A percentile compares a stretch with the other conserved stretches of the same genome.
phyloP scores from a whole-genome alignment of 2,888 invertebrate genomes.

The Anoplius nigerrimus region DNA sequence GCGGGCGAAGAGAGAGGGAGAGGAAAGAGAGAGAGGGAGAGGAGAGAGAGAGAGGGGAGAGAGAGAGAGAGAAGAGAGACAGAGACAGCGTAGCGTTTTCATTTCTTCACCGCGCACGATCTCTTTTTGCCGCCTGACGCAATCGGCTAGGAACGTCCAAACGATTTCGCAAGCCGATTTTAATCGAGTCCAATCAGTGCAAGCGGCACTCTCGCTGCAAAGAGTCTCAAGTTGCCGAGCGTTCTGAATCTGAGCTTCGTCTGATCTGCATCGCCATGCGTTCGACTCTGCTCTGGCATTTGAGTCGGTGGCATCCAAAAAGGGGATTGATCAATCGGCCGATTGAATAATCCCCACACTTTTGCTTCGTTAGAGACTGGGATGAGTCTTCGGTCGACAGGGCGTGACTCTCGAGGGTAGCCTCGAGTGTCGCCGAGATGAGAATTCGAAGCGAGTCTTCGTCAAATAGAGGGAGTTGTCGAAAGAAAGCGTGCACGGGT shows the following conservation, averaged over 20 bases:
- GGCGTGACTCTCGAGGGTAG: conserved; percentile 11
- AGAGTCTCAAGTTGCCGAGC: no score
- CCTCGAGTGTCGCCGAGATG: conserved; percentile 21
- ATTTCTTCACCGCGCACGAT: background rate
- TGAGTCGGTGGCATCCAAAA: conserved; percentile 1
- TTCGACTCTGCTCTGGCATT: no score
- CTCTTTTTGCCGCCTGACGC: conserved; percentile 30
- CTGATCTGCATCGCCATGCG: background rate
- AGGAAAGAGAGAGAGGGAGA: no score
- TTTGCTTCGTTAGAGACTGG: conserved; percentile 43
- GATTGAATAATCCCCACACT: conserved; percentile 46
- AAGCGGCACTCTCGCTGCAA: background rate
- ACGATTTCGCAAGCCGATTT: conserved; percentile 63
- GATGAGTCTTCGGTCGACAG: conserved; percentile 6
- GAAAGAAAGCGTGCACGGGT: conserved; percentile 31
- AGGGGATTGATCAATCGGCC: conserved; percentile 42
- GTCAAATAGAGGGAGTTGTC: background rate
- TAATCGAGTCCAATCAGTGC: conserved; percentile 58
- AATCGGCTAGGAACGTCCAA: conserved; percentile 47
- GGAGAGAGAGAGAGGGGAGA: no score
- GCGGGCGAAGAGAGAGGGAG: no score
- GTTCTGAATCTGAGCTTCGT: conserved; percentile 22
- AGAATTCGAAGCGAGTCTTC: conserved; percentile 31
- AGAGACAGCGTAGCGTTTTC: no score
- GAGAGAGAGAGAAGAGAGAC: no score